Base-by-base conservation (phyloP, 2,113 vertebrate species). In the Paramisgurnus dabryanus region DNA sequence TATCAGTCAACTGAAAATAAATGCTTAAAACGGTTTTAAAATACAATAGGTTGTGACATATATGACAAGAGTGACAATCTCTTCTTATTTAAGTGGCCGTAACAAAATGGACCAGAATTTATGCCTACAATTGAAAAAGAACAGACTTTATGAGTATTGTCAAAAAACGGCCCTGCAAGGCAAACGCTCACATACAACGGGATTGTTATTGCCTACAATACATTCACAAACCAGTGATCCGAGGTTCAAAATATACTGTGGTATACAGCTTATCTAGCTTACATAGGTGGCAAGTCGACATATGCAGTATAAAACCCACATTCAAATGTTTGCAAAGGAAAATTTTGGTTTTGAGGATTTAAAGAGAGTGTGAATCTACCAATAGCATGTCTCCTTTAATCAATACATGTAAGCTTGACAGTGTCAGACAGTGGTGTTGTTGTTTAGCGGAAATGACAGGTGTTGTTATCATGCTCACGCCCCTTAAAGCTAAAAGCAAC, bases 401-500 rank as follows among this genome's bases (percentile, higher is more conserved):
- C 47, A 49, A n/a, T 58, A 76, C 68, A 83, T 57, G 61, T 76
- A 58, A 64, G 69, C 13, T 49, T 18, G 22, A 17, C 7, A 12
- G 57, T 57, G 15, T 43, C 67, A 61, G 66, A 57, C 66, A 27
- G 58, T 55, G 40, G 71, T 65, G 61, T 47, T 67, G 49, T 60
- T 65, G 66, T 80, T 70, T 13, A 68, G 57, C 13, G 5, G 43
- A 43, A 76, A 76, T 41, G 78, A 67, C 78, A 76, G 64, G 61
- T 41, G 17, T 17, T 66, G 55, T 67, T 71, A 67, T 66, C 41
- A 49, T 40, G 9, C 11, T 69, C 4, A 39, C 58, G 11, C 73
- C 41, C 72, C 70, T 50, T 49, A 15, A 67, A 81, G 65, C 70
- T 34, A 74, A 80, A n/a, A 17, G 61, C 73, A 27, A 41, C 66